Evolutionary conservation across 2,888 invertebrate species (phyloP).

Genomic region (Colostygia pectinataria): DNA sequence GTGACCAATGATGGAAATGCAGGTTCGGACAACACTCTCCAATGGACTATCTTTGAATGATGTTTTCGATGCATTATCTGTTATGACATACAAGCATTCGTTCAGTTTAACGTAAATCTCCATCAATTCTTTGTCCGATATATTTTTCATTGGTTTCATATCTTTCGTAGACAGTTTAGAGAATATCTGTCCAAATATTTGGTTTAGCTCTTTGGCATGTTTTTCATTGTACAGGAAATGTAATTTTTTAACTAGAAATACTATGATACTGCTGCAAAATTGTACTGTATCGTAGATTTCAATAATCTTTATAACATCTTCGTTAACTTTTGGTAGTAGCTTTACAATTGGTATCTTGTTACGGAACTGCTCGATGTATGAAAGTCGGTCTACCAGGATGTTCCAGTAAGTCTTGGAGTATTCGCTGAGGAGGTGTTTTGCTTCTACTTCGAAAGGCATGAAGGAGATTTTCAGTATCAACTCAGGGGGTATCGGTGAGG

Average conservation of each 20-base stretch:
- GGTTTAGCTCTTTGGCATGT: slow-evolving; percentile 47
- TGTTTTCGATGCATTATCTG: slow-evolving; percentile 55
- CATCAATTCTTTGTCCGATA: slow-evolving; percentile 44
- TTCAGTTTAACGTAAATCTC: slow-evolving; percentile 61
- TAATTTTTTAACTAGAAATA: slow-evolving; percentile 62
- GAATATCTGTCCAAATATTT: slow-evolving; percentile 51
- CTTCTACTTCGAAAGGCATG: slow-evolving; percentile 63
- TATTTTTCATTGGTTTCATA: slow-evolving; percentile 46
- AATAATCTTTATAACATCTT: slow-evolving; percentile 56
- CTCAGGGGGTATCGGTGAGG: slow-evolving; percentile 53
- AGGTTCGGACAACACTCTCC: slow-evolving; percentile 39
- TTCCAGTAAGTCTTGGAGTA: slow-evolving; percentile 71
- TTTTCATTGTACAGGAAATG: slow-evolving; percentile 52
- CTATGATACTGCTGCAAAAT: slow-evolving; percentile 54
- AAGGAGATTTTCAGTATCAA: slow-evolving; percentile 64
- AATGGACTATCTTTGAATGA: slow-evolving; percentile 49
- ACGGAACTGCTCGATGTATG: slow-evolving; percentile 61
- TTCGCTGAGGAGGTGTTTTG: slow-evolving; percentile 50
- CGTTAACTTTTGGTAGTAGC: slow-evolving; percentile 56
- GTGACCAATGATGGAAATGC: slow-evolving; percentile 51
- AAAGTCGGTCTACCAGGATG: slow-evolving; percentile 59
- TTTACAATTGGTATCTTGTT: slow-evolving; percentile 50
- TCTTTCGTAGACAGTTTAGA: slow-evolving; percentile 47
- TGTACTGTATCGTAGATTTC: slow-evolving; percentile 56
- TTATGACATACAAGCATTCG: slow-evolving; percentile 61